Evolutionary conservation across 2,888 invertebrate species (phyloP), one percentile per base, ranked within the genome.

Genomic region (Diarsia rubi): DNA sequence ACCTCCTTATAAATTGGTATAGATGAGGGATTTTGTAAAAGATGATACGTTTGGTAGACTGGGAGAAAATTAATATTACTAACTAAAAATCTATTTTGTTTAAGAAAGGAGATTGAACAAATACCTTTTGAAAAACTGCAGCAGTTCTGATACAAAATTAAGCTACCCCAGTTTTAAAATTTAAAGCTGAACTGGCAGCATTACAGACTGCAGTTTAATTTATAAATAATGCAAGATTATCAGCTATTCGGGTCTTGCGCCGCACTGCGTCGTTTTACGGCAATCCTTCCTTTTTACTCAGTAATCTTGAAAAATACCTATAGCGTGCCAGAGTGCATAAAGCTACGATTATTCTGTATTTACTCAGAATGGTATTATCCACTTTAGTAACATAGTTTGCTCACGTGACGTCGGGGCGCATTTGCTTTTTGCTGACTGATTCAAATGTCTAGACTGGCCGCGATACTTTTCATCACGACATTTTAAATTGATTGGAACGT

Each of bases 401-500:
- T 85, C 60, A 65, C 54, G 68, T 79, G 65, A 78, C 49, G 59
- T 71, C 72, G 65, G 27, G 52, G 66, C 42, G 27, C 59, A 52
- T 64, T 78, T 65, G 64, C 3, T 74, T 57, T 69, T 73, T 57
- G 73, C 19, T 67, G 31, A 62, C 66, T 80, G 81, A 84, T 71
- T 79, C 67, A 57, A 75, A 65, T 65, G 76, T 80, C 82, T 81
- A 81, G 79, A 81, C 84, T 66, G n/a, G n/a, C 44, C 42, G 62
- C 69, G n/a, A 64, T 62, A 69, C 60, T 69, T 75, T 76, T 47
- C 49, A 73, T 68, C 69, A 76, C 70, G 71, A 65, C 60, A 67
- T 80, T 72, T 65, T 57, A 75, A 86, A 78, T 76, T 79, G 86
- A 84, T 79, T 81, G 74, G 64, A 49, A 75, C 52, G 42, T 59